Percentiles rank a stretch among this genome's conserved stretches.
Conservation (phyloP, 2,113 vertebrate genomes). For the Suncus etruscus region DNA sequence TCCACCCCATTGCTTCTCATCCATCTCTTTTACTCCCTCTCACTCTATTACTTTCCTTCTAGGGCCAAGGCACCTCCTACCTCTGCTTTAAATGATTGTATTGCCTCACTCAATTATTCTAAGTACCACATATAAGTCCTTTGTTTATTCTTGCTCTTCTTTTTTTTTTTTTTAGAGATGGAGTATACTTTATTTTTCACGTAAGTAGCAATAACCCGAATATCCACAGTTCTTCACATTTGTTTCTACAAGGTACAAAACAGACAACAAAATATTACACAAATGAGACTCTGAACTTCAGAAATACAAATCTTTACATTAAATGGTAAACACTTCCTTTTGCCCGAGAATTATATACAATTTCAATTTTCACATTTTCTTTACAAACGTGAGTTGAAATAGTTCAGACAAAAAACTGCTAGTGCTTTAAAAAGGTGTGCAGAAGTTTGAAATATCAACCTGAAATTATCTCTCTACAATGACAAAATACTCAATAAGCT, state of each 20-base stretch:
- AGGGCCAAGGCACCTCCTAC: too few relatives aligned
- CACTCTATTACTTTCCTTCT: too few relatives aligned
- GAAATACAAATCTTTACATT: not conserved
- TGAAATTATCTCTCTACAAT: constrained; percentile 9
- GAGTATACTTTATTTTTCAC: not conserved
- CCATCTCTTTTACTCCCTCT: too few relatives aligned
- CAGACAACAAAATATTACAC: not conserved
- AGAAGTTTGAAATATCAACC: constrained; percentile 25
- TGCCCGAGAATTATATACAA: not conserved
- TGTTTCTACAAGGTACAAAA: not conserved
- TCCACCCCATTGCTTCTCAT: too few relatives aligned
- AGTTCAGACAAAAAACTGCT: constrained; percentile 26
- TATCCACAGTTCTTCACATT: not conserved
- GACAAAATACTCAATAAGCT: constrained; percentile 17
- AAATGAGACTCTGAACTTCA: not conserved
- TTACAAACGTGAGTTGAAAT: constrained; percentile 19
- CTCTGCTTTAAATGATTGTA: too few relatives aligned
- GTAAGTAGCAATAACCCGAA: not conserved
- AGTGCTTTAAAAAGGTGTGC: constrained; percentile 1
- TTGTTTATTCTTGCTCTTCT: too few relatives aligned
- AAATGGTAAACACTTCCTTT: not conserved
- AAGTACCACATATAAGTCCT: too few relatives aligned
- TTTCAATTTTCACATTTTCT: not conserved
- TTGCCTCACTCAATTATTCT: too few relatives aligned
- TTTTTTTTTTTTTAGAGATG: too few relatives aligned